Percentiles rank a stretch among this genome's conserved stretches.
phyloP scores from a whole-genome alignment of 2,113 vertebrate species.

The Leptosomus discolor region DNA sequence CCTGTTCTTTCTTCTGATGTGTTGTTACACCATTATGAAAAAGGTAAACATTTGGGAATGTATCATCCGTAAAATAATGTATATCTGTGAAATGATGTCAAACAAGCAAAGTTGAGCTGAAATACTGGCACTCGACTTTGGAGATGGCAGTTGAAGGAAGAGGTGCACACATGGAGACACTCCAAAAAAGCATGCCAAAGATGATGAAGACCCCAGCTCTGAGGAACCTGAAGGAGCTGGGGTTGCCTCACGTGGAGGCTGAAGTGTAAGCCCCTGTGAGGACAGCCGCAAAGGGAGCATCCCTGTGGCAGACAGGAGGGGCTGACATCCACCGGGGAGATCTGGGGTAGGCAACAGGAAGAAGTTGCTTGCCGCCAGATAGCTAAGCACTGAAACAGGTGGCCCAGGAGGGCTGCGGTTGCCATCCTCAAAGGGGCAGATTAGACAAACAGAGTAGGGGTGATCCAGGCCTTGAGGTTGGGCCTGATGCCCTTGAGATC shows the following conservation, averaged over 20 bases:
- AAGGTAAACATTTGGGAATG: not conserved
- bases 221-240: not conserved
- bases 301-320: fast-evolving
- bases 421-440: not conserved
- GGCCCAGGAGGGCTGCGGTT: not conserved
- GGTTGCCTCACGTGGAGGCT: not conserved
- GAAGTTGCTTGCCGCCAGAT: not conserved
- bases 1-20: not conserved
- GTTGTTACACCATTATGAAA: not conserved
- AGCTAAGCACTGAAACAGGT: not conserved
- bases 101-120: not conserved
- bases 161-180: not conserved
- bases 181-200: not conserved
- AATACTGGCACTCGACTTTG: not conserved
- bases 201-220: not conserved
- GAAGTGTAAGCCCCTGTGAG: not conserved
- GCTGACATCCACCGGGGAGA: not conserved
- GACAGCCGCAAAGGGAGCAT: not conserved
- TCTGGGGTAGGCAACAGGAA: not conserved
- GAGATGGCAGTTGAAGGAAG: not conserved
- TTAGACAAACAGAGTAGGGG: not conserved
- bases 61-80: not conserved
- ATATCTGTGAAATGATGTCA: not conserved
- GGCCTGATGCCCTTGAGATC: not conserved
- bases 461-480: not conserved